Conservation (phyloP, 2,113 vertebrate species). For the Rhinoderma darwinii region DNA sequence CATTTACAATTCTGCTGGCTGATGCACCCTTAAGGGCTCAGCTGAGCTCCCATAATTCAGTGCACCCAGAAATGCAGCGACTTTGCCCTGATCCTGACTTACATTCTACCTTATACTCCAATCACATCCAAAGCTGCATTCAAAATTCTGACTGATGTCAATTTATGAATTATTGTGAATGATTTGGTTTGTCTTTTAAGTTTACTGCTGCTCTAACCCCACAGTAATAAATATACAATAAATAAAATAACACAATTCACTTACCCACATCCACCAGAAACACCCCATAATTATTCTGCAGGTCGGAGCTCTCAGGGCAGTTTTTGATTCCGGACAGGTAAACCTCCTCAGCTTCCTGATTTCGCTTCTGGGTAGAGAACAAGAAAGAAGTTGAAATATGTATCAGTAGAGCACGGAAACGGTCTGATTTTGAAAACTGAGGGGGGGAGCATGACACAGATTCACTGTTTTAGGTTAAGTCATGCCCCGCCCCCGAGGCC, state of each 20-base stretch:
- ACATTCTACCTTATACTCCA: neutral
- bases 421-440: too few relatives aligned
- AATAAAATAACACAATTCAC: slow-evolving; percentile 51
- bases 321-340: slow-evolving; percentile 89
- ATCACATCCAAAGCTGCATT: neutral
- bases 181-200: too few relatives aligned
- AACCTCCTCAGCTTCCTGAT: slow-evolving; percentile 84
- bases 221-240: neutral
- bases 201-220: too few relatives aligned
- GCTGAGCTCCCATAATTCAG: neutral
- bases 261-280: slow-evolving; percentile 93
- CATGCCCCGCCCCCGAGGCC: neutral
- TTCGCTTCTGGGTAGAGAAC: slow-evolving; percentile 78
- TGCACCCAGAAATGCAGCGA: neutral
- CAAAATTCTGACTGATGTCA: neutral
- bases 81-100: neutral
- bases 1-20: too few relatives aligned
- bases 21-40: too few relatives aligned
- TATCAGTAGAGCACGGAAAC: too few relatives aligned
- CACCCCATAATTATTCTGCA: slow-evolving; percentile 96
- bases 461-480: too few relatives aligned
- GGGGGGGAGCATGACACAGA: too few relatives aligned
- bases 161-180: too few relatives aligned
- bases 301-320: slow-evolving; percentile 91
- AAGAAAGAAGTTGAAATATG: neutral